Percentiles rank a stretch among this genome's conserved stretches.
These are phyloP conservation scores for Leptopilina boulardi DNA, from an alignment of 1,140 invertebrate genomes.

Conservation along the genomic window DNA sequence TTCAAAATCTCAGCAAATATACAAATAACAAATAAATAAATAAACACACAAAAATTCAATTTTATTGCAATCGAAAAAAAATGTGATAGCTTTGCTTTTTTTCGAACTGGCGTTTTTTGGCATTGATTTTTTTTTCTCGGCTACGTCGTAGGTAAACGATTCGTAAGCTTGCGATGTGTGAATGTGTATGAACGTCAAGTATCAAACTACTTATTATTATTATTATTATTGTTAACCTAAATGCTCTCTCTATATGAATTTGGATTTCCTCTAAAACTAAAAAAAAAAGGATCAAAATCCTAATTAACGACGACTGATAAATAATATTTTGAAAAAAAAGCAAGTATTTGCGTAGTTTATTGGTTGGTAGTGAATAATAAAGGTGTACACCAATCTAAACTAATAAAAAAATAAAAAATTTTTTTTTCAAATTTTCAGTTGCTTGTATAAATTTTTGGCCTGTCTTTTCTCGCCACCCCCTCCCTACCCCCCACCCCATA, in stretches of 20 bases:
- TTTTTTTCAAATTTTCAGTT: neutral
- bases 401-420: neutral
- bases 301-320: neutral
- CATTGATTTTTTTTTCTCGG: neutral
- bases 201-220: slow-evolving; percentile 11
- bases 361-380: slow-evolving; percentile 29
- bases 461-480: neutral
- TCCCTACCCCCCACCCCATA: neutral
- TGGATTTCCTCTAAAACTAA: neutral
- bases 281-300: neutral
- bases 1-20: neutral
- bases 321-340: neutral
- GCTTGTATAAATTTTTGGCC: neutral
- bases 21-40: neutral
- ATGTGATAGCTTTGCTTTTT: slow-evolving; percentile 23
- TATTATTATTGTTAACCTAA: neutral
- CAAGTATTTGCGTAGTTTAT: slow-evolving; percentile 12
- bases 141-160: slow-evolving; percentile 20
- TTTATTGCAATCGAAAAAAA: neutral
- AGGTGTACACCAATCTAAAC: slow-evolving; percentile 30
- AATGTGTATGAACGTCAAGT: slow-evolving; percentile 13
- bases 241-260: neutral
- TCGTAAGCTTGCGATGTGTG: slow-evolving; percentile 30
- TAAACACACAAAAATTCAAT: slow-evolving; percentile 1
- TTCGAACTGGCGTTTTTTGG: slow-evolving; percentile 5